These are phyloP conservation scores for Emydoidea blandingii DNA, from an alignment of 2,797 vertebrate species.

Conservation along the genomic window DNA sequence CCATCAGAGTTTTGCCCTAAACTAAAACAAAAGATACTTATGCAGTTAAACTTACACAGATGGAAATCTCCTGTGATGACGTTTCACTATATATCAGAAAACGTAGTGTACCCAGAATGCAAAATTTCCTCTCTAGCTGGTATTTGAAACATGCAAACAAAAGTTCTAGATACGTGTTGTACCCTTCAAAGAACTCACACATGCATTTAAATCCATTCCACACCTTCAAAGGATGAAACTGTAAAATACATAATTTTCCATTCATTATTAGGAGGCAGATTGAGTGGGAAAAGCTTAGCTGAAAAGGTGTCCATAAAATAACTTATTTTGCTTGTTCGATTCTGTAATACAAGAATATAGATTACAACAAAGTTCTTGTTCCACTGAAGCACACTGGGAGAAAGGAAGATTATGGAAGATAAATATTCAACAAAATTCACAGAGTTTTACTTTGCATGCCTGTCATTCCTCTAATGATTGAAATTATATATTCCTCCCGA, in stretches of 20 bases:
- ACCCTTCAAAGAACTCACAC: neutral
- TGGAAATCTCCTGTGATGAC: neutral
- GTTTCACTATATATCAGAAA: neutral
- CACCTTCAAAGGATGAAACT: neutral
- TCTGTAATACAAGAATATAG: neutral
- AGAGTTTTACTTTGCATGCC: neutral
- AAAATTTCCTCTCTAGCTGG: neutral
- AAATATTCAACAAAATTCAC: neutral
- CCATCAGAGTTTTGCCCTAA: neutral
- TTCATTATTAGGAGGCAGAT: neutral
- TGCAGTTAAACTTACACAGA: neutral
- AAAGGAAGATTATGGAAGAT: neutral
- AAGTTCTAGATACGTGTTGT: neutral
- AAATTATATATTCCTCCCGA: neutral
- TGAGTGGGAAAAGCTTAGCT: constrained; percentile 2
- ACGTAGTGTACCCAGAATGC: neutral
- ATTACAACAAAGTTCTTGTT: neutral
- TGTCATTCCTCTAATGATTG: neutral
- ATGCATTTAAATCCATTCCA: neutral
- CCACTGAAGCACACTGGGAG: neutral
- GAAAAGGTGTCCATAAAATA: neutral
- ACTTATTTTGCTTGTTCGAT: constrained; percentile 12
- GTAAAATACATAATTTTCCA: neutral
- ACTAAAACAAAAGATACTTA: neutral
- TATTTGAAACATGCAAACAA: neutral